These are phyloP conservation scores for Cossypha dichroa DNA, from an alignment of 2,797 vertebrate genomes.

Conservation along the genomic window DNA sequence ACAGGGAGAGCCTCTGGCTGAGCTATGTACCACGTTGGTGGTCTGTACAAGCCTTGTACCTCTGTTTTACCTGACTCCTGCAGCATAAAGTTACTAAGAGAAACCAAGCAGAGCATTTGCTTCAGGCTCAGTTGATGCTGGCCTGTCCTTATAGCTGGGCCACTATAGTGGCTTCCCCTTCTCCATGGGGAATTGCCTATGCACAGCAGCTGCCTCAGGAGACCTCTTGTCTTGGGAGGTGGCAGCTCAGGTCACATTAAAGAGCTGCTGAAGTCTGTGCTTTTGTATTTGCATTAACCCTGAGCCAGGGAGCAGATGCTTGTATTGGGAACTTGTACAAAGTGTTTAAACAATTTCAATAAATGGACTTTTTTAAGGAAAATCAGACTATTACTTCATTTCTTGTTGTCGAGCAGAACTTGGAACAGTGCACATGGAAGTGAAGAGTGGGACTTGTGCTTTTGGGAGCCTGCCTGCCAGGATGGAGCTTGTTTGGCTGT, in stretches of 20 bases:
- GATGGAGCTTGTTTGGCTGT: background rate
- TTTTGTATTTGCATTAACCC: slow-evolving; percentile 54
- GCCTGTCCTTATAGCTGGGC: background rate
- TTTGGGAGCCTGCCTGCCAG: background rate
- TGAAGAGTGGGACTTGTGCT: background rate
- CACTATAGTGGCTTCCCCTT: background rate
- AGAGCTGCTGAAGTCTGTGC: slow-evolving; percentile 36
- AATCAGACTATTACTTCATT: background rate
- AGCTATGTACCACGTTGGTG: background rate
- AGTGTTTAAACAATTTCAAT: slow-evolving; percentile 78
- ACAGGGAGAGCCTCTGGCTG: background rate
- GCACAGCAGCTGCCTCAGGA: background rate
- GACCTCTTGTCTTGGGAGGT: background rate
- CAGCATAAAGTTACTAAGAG: background rate
- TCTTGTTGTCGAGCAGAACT: background rate
- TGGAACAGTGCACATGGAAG: background rate
- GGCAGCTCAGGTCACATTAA: slow-evolving; percentile 1
- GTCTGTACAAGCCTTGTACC: background rate
- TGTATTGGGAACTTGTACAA: slow-evolving; percentile 73
- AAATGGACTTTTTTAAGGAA: slow-evolving; percentile 73
- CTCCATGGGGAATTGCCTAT: background rate
- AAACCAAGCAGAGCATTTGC: slow-evolving; percentile 1
- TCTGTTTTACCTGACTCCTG: slow-evolving; percentile 27
- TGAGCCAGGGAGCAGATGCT: slow-evolving; percentile 52
- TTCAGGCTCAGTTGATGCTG: slow-evolving; percentile 19